Conservation (phyloP, 1,140 invertebrate species). For the Bradysia coprophila region DNA sequence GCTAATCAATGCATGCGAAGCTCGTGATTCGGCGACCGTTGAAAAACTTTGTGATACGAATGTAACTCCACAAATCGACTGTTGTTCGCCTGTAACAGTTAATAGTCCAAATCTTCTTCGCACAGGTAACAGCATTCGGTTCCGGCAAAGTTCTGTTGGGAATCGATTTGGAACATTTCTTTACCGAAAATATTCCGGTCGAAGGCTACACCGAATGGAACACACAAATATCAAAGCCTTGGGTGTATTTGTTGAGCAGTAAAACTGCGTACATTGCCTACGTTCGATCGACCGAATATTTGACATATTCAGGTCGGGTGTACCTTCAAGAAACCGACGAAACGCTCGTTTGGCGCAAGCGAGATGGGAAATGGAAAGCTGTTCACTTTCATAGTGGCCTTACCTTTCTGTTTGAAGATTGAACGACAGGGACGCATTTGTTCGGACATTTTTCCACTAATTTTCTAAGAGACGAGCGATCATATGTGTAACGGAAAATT, state of each 20-base stretch:
- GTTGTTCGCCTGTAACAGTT: too few species aligned
- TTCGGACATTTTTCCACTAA: too few species aligned
- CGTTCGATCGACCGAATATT: constrained; percentile 83
- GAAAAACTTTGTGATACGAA: constrained; percentile 93
- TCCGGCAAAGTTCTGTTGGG: constrained; percentile 93
- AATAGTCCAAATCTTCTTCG: too few species aligned
- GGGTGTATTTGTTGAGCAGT: constrained; percentile 86
- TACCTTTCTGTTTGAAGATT: constrained; percentile 1
- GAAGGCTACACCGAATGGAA: constrained; percentile 40
- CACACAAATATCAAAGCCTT: constrained; percentile 89
- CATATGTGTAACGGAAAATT: too few species aligned
- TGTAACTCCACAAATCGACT: constrained; percentile 87
- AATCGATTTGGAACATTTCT: constrained; percentile 99
- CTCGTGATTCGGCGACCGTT: constrained; percentile 89
- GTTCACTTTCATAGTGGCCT: constrained; percentile 71
- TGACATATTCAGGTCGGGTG: constrained; percentile 82
- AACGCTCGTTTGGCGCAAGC: constrained; percentile 86
- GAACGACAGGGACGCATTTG: too few species aligned
- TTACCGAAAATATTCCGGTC: constrained; percentile 85
- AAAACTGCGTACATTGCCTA: constrained; percentile 96
- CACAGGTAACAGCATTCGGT: constrained; percentile 94
- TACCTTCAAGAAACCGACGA: constrained; percentile 81
- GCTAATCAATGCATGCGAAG: constrained; percentile 86
- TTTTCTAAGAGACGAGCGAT: too few species aligned
- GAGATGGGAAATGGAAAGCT: constrained; percentile 88